A percentile compares a stretch with the other conserved stretches of the same genome.
These are phyloP conservation scores for Drosophila hamatofila DNA, from an alignment of 2,888 invertebrate genomes.

Conservation along the genomic window DNA sequence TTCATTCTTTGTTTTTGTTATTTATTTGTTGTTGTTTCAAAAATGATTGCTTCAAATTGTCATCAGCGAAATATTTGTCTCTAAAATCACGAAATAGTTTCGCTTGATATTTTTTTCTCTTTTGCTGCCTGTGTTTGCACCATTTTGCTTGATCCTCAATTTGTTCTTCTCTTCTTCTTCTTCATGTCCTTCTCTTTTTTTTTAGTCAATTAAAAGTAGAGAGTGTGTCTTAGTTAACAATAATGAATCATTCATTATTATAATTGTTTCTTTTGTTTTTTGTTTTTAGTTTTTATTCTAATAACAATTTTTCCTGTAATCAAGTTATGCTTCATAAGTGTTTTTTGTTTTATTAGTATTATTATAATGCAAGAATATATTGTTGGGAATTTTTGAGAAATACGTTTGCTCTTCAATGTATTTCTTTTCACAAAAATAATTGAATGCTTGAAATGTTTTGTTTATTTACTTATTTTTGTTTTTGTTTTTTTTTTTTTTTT, in stretches of 20 bases:
- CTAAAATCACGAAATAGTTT: constrained; percentile 84
- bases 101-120: constrained; percentile 69
- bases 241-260: constrained; percentile 46
- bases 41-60: constrained; percentile 84
- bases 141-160: constrained; percentile 69
- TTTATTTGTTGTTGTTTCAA: constrained; percentile 73
- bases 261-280: constrained; percentile 26
- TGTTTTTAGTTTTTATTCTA: constrained; percentile 54
- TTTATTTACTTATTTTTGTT: no score
- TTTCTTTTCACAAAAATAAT: constrained; percentile 9
- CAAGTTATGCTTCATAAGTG: constrained; percentile 81
- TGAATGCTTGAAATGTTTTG: constrained; percentile 7
- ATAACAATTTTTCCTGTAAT: constrained; percentile 82
- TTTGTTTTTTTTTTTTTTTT: neutral
- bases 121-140: constrained; percentile 52
- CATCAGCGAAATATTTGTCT: constrained; percentile 84
- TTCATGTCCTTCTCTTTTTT: neutral
- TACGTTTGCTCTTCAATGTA: neutral
- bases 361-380: constrained; percentile 30
- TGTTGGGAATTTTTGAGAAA: constrained; percentile 18
- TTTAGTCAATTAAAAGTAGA: constrained; percentile 38
- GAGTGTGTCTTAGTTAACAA: constrained; percentile 58
- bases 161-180: constrained; percentile 16
- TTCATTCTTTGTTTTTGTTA: constrained; percentile 46
- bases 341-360: constrained; percentile 17